These are phyloP conservation scores for Encarsia formosa DNA, from an alignment of 2,888 invertebrate genomes.

Conservation along the genomic window DNA sequence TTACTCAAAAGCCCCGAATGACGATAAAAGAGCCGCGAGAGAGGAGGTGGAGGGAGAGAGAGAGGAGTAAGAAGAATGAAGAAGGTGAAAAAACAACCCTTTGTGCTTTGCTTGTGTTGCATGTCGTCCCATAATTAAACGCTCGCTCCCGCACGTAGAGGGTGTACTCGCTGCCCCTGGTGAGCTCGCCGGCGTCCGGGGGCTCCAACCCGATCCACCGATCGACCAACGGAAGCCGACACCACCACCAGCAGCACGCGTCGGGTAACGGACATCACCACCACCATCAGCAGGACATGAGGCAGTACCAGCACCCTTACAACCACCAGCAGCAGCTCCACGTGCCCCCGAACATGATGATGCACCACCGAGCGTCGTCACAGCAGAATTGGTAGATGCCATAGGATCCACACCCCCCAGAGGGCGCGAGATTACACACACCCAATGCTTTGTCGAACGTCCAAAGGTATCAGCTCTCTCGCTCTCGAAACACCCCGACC, in stretches of 20 bases:
- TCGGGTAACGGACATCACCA: conserved; percentile 44
- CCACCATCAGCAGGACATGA: conserved; percentile 38
- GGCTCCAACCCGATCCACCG: conserved; percentile 31
- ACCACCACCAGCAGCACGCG: conserved; percentile 48
- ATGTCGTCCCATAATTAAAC: conserved; percentile 36
- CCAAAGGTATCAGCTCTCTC: conserved; percentile 2
- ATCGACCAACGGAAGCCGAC: conserved; percentile 39
- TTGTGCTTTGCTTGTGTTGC: conserved; percentile 51
- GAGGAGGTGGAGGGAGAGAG: background rate
- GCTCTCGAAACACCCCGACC: background rate
- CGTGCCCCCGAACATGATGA: conserved; percentile 44
- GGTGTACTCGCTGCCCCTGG: conserved; percentile 54
- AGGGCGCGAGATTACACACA: conserved; percentile 62
- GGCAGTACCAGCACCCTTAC: conserved; percentile 27
- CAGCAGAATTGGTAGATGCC: conserved; percentile 46
- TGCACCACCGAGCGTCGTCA: conserved; percentile 47
- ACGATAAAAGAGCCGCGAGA: background rate
- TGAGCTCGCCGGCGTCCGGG: conserved; percentile 39
- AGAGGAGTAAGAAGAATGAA: conserved; percentile 7
- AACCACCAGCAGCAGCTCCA: conserved; percentile 34
- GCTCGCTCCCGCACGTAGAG: conserved; percentile 38
- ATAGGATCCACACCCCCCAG: conserved; percentile 78
- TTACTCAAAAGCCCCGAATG: background rate
- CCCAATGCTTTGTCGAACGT: background rate
- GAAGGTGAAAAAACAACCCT: conserved; percentile 23